These are phyloP conservation scores for Gavia stellata DNA, from an alignment of 2,113 vertebrate genomes.

Conservation along the genomic window DNA sequence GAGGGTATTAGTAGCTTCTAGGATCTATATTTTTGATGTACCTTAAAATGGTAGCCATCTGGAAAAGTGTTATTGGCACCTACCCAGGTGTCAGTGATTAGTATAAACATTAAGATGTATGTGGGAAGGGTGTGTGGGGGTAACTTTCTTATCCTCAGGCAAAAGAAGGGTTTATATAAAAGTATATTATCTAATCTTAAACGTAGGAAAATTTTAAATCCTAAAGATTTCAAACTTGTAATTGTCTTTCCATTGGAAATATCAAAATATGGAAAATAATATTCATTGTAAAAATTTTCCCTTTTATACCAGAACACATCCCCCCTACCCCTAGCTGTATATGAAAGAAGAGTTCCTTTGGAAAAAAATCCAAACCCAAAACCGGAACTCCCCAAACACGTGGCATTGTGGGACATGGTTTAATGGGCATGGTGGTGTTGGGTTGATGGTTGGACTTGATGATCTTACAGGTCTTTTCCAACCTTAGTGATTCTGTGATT, in stretches of 20 bases:
- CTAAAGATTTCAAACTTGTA: neutral
- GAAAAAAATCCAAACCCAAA: neutral
- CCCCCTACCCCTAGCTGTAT: neutral
- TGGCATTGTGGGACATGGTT: too few species aligned
- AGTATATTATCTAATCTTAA: neutral
- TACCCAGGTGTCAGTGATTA: neutral
- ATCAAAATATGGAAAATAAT: neutral
- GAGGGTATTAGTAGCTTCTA: neutral
- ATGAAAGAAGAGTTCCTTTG: neutral
- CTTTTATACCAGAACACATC: neutral
- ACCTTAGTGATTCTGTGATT: too few species aligned
- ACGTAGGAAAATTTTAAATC: neutral
- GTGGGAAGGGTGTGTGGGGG: neutral
- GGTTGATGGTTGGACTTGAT: too few species aligned
- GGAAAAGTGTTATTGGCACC: neutral
- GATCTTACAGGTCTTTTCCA: too few species aligned
- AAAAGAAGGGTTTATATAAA: neutral
- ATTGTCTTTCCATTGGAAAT: neutral
- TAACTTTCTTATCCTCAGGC: neutral
- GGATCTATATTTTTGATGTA: neutral
- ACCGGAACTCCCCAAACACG: accelerated
- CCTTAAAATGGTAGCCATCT: neutral
- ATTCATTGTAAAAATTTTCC: neutral
- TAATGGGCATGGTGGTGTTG: too few species aligned
- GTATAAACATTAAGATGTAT: neutral